Base-by-base conservation (phyloP, 2,113 vertebrate species). In the Sinocyclocheilus maitianheensis region DNA sequence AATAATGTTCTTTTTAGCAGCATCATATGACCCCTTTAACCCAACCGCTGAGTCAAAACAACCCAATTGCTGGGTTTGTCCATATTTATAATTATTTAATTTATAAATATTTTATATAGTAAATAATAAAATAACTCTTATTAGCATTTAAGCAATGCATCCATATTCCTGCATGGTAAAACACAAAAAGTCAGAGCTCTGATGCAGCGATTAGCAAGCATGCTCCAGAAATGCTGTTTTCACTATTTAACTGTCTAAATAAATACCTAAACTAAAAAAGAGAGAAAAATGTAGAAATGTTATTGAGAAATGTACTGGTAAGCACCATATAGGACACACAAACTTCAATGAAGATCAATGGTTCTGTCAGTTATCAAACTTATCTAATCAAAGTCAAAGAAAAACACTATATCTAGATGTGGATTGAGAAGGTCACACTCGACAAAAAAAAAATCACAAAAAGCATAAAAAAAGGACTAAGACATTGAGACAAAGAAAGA, bases 391-490 rank as follows among this genome's bases (percentile, higher is more conserved):
- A 74, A 74, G 67, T 83, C 51, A 74, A 69, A 83, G 69, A 55
- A 58, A 74, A 60, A 34, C 30, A 67, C 4, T 24, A 24, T 22
- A 4, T 46, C 60, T 81, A 83, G 77, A 81, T 46, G n/a, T 58
- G 46, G n/a, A 85, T 26, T 74, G 20, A 20, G 55, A 53, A 46
- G 58, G 58, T 60, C 43, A 78, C 7, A 46, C 30, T 77, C 85
- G 88, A 69, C n/a, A 84, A 81, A 76, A 71, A 71, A 81, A 89
- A 43, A 87, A 89, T 0, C 76, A 77, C 79, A 62, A 84, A 71
- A 34, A 83, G 4, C 58, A 43, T 84, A 71, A 26, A 74, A 83
- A 77, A 83, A 11, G 53, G 85, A 84, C 53, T 0, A 55, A 71
- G 24, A 85, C 60, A 83, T 3, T 77, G 48, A 87, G 60, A 87